Conservation (phyloP, 64 coral and sea anemone genomes). For the Actinia equina region DNA sequence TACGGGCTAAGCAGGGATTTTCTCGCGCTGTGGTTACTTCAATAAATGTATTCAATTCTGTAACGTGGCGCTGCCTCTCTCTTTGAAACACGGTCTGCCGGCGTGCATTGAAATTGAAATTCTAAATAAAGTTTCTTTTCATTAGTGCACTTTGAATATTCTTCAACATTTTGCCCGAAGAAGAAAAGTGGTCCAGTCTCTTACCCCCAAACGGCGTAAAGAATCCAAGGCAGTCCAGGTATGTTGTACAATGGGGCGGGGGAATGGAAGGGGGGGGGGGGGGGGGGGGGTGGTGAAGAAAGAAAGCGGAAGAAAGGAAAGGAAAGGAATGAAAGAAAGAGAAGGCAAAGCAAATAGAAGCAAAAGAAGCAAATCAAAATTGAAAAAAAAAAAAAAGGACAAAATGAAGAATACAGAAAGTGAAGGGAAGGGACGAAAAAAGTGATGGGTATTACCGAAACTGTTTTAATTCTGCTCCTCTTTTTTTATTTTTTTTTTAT, state of each 20-base stretch:
- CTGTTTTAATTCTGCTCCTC: too few species aligned
- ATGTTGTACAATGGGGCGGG: neutral
- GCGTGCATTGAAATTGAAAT: too few species aligned
- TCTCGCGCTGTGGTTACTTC: too few species aligned
- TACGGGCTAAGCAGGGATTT: too few species aligned
- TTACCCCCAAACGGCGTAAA: slow-evolving; percentile 42
- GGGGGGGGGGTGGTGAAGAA: neutral
- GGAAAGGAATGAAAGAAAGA: neutral
- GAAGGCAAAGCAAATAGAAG: neutral
- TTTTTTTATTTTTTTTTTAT: neutral
- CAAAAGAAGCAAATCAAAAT: neutral
- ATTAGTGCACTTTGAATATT: slow-evolving; percentile 75
- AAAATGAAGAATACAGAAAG: neutral
- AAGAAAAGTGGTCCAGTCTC: slow-evolving; percentile 52
- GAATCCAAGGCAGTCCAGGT: slow-evolving; percentile 65
- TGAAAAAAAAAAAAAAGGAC: neutral
- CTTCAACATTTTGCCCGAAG: slow-evolving; percentile 61
- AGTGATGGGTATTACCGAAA: neutral
- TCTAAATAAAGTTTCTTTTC: neutral
- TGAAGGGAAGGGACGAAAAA: neutral
- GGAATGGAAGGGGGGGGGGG: too few species aligned
- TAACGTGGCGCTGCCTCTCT: too few species aligned
- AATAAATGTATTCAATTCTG: too few species aligned
- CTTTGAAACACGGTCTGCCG: too few species aligned
- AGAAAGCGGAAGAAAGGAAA: too few species aligned